A percentile compares a stretch with the other conserved stretches of the same genome.
phyloP scores from a whole-genome alignment of 2,113 vertebrate genomes.

The Pseudolaguvia tuberculata region DNA sequence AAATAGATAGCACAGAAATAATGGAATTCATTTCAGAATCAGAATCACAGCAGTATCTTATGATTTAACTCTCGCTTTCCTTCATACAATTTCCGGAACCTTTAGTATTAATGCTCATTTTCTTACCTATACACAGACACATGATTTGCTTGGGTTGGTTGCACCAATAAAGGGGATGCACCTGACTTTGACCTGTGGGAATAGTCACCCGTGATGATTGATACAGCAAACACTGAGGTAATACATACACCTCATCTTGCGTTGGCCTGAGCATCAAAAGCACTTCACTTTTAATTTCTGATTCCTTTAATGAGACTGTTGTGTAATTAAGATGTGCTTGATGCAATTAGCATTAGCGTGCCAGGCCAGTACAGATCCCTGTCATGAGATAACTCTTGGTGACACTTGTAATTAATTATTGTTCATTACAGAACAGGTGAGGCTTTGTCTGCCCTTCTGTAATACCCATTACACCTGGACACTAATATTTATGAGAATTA shows the following conservation, averaged over 20 bases:
- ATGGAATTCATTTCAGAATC: not conserved
- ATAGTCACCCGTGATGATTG: constrained; percentile 28
- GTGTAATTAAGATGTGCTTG: constrained; percentile 36
- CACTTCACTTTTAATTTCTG: constrained; percentile 31
- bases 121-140: constrained; percentile 3
- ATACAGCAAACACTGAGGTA: constrained; percentile 27
- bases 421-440: constrained; percentile 30
- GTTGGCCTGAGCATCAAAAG: constrained; percentile 24
- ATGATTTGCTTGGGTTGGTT: constrained; percentile 10
- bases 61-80: not conserved
- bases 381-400: constrained; percentile 12
- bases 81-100: not conserved
- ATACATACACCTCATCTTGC: constrained; percentile 29
- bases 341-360: constrained; percentile 28
- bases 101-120: not conserved
- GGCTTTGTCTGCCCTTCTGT: not conserved
- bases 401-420: constrained; percentile 36
- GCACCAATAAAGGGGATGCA: constrained; percentile 8
- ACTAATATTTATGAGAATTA: constrained; percentile 1
- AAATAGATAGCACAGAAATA: not conserved
- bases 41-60: not conserved
- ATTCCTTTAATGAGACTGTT: constrained; percentile 36
- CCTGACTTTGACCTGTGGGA: constrained; percentile 33
- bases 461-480: not conserved
- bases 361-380: constrained; percentile 23